Conservation (phyloP, 2,888 invertebrate species). For the Microdon myrmicae region DNA sequence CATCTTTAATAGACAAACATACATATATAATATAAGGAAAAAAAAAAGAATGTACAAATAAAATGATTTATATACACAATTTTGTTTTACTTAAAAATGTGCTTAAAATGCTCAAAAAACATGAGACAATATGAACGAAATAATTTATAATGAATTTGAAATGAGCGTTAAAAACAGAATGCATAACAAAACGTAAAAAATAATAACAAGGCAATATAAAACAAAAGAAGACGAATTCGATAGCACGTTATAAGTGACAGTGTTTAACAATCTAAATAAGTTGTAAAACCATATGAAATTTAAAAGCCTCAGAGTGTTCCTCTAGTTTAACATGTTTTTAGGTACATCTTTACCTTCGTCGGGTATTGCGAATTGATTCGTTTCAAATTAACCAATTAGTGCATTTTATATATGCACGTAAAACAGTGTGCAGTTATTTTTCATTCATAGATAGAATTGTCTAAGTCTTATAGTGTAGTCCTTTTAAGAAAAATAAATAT, state of each 20-base stretch:
- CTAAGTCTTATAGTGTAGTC: slow-evolving; percentile 38
- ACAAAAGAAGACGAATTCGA: neutral
- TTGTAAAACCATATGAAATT: no score
- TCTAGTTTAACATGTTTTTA: no score
- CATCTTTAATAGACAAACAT: slow-evolving; percentile 33
- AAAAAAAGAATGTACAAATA: slow-evolving; percentile 34
- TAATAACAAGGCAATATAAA: slow-evolving; percentile 1
- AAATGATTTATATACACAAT: no score
- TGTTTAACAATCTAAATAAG: no score
- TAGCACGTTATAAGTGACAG: neutral
- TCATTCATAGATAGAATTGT: slow-evolving; percentile 37
- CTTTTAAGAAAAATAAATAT: slow-evolving; percentile 10
- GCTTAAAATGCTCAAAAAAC: no score
- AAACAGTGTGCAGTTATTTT: no score
- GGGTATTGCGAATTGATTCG: no score
- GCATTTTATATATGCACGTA: no score
- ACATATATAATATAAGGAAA: slow-evolving; percentile 20
- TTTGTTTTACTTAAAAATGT: no score
- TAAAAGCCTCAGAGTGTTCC: no score
- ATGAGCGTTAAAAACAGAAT: slow-evolving; percentile 13
- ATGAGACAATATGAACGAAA: slow-evolving; percentile 34
- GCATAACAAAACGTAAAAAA: slow-evolving; percentile 1
- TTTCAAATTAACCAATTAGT: no score
- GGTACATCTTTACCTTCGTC: no score
- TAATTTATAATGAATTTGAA: slow-evolving; percentile 38